These are phyloP conservation scores for Rhopalosiphum maidis DNA, from an alignment of 1,140 invertebrate species.

Conservation along the genomic window DNA sequence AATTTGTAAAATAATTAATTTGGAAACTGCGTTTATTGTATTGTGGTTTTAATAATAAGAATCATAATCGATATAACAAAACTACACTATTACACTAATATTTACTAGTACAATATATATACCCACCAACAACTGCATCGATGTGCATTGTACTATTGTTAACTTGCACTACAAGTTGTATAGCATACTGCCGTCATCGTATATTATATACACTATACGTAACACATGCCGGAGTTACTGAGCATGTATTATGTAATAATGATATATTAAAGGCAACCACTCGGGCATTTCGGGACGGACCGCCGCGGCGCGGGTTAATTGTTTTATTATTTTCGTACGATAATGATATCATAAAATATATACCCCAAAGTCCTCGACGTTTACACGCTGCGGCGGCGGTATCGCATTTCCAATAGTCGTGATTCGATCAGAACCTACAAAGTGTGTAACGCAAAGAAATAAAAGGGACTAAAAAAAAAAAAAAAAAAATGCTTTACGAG, in stretches of 20 bases:
- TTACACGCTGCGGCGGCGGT: neutral
- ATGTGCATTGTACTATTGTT: neutral
- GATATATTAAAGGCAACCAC: neutral
- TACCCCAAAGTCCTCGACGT: slow-evolving; percentile 38
- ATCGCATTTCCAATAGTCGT: slow-evolving; percentile 42
- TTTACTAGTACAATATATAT: neutral
- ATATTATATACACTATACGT: neutral
- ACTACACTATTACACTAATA: neutral
- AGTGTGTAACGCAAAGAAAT: neutral
- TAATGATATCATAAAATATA: slow-evolving; percentile 49
- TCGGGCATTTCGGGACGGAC: neutral
- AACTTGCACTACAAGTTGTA: neutral
- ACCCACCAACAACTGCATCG: neutral
- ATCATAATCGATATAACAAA: neutral
- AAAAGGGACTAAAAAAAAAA: neutral
- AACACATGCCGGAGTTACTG: slow-evolving; percentile 3
- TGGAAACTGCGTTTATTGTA: neutral
- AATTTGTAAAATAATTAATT: no score
- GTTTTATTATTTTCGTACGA: slow-evolving; percentile 39
- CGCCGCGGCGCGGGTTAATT: neutral
- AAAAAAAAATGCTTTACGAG: neutral
- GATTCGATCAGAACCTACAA: slow-evolving; percentile 35
- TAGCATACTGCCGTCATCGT: neutral
- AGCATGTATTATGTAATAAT: neutral
- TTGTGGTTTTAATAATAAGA: neutral